Conservation (phyloP, 1,140 invertebrate species). For the Heterodera schachtii region DNA sequence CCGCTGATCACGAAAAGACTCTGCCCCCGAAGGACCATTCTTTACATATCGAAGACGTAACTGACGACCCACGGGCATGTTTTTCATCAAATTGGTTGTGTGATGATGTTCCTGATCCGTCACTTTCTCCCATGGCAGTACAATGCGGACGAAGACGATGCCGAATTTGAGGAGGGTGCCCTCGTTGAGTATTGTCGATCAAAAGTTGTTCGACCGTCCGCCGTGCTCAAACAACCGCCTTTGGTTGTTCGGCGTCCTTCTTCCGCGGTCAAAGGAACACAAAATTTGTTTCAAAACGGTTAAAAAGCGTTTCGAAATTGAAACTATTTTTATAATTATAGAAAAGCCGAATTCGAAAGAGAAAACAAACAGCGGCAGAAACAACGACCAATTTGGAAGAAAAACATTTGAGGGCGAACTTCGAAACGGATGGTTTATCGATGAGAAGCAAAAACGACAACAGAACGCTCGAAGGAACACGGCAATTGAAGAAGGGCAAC, state of each 20-base stretch:
- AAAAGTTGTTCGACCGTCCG: slow-evolving; percentile 25
- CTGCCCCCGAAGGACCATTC: not conserved
- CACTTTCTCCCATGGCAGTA: slow-evolving; percentile 39
- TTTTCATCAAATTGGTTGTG: slow-evolving; percentile 20
- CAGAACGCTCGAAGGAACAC: not conserved
- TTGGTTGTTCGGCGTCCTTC: slow-evolving; percentile 24
- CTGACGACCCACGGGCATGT: slow-evolving; percentile 62
- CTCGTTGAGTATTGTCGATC: slow-evolving; percentile 56
- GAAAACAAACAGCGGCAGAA: slow-evolving; percentile 1
- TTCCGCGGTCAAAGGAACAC: slow-evolving; percentile 9
- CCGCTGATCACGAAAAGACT: not conserved
- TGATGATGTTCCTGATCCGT: not conserved
- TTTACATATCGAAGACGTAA: slow-evolving; percentile 62
- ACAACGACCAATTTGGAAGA: slow-evolving; percentile 2
- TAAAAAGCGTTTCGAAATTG: not conserved
- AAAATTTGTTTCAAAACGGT: slow-evolving; percentile 7
- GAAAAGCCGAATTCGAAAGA: slow-evolving; percentile 7
- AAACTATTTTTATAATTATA: not conserved
- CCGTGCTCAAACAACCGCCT: slow-evolving; percentile 19
- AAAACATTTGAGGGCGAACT: not conserved
- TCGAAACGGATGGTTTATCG: not conserved
- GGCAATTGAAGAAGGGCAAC: not conserved
- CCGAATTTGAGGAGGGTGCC: slow-evolving; percentile 42
- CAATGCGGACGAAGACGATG: slow-evolving; percentile 46
- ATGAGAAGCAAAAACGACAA: too few relatives aligned